These are phyloP conservation scores for Drosophila nr. medialis DNA, from an alignment of 2,888 invertebrate species.

Conservation along the genomic window DNA sequence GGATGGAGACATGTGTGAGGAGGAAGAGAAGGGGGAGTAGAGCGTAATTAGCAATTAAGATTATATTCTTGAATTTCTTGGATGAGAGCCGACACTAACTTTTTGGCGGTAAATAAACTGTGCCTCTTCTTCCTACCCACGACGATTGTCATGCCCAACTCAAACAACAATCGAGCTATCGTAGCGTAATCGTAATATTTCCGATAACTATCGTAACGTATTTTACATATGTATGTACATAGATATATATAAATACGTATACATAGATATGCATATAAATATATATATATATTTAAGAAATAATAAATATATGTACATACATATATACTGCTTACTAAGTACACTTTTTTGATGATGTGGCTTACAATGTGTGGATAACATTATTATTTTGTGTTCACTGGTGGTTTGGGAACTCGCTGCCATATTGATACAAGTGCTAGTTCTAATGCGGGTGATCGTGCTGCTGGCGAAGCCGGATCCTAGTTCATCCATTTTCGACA, in stretches of 20 bases:
- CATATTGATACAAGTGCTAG: slow-evolving; percentile 13
- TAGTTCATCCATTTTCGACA: slow-evolving; percentile 99
- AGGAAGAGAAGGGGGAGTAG: no score
- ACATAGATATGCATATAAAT: background rate
- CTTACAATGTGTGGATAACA: slow-evolving; percentile 24
- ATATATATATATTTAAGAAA: slow-evolving; percentile 18
- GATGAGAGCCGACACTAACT: no score
- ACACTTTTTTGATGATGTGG: slow-evolving; percentile 29
- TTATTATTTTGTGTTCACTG: slow-evolving; percentile 40
- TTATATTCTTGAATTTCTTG: no score
- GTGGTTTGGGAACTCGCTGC: slow-evolving; percentile 2
- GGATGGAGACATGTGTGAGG: no score
- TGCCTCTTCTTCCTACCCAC: no score
- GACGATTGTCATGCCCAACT: no score
- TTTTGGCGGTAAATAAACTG: no score
- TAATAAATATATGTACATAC: slow-evolving; percentile 45
- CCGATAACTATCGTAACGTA: no score
- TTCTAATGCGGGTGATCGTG: slow-evolving; percentile 18
- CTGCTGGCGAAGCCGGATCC: slow-evolving; percentile 61
- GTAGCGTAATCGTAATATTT: no score
- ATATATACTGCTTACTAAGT: slow-evolving; percentile 52
- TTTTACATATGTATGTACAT: slow-evolving; percentile 1
- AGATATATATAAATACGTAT: slow-evolving; percentile 12
- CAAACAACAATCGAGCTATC: no score
- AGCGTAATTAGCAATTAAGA: no score